Conservation (phyloP, 2,113 vertebrate species). For the Lutjanus erythropterus region DNA sequence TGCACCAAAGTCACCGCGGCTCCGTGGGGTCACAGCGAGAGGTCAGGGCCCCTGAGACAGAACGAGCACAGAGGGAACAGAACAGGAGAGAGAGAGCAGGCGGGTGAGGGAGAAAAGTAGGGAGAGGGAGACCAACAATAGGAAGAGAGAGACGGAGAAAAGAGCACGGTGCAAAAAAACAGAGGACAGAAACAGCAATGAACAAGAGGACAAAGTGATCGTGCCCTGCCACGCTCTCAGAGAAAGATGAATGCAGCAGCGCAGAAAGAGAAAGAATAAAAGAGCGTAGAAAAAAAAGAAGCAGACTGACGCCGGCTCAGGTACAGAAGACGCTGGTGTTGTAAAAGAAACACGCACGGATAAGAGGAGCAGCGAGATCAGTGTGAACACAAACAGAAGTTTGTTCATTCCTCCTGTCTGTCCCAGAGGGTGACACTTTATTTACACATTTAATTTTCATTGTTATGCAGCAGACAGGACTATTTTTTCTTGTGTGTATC, state of each 20-base stretch:
- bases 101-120: constrained; percentile 54
- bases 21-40: constrained; percentile 66
- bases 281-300: constrained; percentile 7
- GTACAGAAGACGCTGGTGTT: constrained; percentile 40
- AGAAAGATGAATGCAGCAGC: constrained; percentile 59
- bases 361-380: constrained; percentile 32
- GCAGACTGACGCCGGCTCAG: constrained; percentile 53
- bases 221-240: constrained; percentile 21
- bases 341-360: constrained; percentile 27
- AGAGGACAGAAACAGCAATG: constrained; percentile 56
- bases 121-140: constrained; percentile 53
- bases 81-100: constrained; percentile 56
- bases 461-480: not conserved
- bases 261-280: constrained; percentile 29
- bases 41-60: constrained; percentile 75
- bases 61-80: constrained; percentile 62
- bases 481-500: not conserved
- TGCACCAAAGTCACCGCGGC: constrained; percentile 77
- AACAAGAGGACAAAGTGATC: constrained; percentile 67
- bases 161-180: constrained; percentile 34
- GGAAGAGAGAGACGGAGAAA: constrained; percentile 31
- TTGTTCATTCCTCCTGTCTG: constrained; percentile 54
- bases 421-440: constrained; percentile 4
- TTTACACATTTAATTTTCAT: not conserved
- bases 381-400: constrained; percentile 28